These are phyloP conservation scores for Stichopus horrens DNA, from an alignment of 53 echinoderm and acorn worm genomes.

Conservation along the genomic window DNA sequence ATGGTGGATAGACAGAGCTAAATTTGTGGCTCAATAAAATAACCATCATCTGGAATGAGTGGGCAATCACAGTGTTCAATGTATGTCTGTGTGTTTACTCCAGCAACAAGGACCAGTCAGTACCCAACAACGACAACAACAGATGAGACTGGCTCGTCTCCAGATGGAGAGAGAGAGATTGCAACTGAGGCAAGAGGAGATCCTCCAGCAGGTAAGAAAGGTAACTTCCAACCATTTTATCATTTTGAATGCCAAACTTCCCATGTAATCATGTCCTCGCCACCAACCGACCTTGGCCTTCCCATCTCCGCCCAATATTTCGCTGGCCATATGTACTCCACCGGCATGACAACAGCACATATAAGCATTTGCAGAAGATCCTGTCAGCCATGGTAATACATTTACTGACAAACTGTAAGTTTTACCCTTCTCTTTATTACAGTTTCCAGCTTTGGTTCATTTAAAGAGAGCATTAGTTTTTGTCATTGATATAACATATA, in stretches of 20 bases:
- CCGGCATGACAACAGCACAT: conserved; percentile 10
- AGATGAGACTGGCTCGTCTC: conserved; percentile 77
- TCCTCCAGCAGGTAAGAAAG: conserved; percentile 93
- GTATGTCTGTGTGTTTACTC: neutral
- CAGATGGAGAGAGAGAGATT: conserved; percentile 91
- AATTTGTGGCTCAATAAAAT: no score
- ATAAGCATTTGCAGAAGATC: conserved; percentile 10
- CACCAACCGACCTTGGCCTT: conserved; percentile 2
- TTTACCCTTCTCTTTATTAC: neutral
- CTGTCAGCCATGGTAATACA: neutral
- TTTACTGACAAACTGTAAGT: neutral
- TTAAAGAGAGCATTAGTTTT: neutral
- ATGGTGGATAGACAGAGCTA: no score
- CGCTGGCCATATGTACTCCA: neutral
- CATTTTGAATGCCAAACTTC: conserved; percentile 28
- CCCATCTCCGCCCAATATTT: neutral
- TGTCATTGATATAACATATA: neutral
- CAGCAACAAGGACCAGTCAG: conserved; percentile 48
- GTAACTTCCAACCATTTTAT: conserved; percentile 44
- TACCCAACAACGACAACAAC: conserved; percentile 85
- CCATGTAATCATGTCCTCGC: conserved; percentile 31
- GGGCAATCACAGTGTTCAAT: no score
- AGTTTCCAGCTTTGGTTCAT: no score
- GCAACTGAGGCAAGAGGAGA: conserved; percentile 80
- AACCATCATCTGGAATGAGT: no score